Conservation (phyloP, 1,140 invertebrate species). For the Chrysomallon squamiferum region DNA sequence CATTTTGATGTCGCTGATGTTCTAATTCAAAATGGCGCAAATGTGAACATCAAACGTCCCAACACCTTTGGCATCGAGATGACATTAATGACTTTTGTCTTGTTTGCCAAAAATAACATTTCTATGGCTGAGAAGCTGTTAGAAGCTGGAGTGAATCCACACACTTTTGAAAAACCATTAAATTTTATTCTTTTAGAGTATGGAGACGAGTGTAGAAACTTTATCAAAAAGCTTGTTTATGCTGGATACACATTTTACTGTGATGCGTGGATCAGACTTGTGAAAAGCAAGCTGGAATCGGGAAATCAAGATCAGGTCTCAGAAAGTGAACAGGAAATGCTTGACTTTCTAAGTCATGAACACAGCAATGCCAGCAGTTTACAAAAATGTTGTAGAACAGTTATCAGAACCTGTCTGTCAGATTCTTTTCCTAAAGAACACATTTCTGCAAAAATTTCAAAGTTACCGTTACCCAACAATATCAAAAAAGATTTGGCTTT, state of each 20-base stretch:
- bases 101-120: conserved; percentile 9
- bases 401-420: conserved; percentile 1
- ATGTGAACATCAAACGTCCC: conserved; percentile 6
- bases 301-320: neutral
- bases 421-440: neutral
- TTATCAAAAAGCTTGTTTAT: conserved; percentile 8
- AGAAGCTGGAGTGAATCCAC: conserved; percentile 5
- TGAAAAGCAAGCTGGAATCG: neutral
- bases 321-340: conserved; percentile 5
- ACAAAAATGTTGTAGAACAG: neutral
- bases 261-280: conserved; percentile 6
- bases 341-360: conserved; percentile 2
- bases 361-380: neutral
- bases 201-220: neutral
- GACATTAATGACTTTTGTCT: conserved; percentile 8
- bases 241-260: conserved; percentile 6
- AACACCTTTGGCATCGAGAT: conserved; percentile 6
- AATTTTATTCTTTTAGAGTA: conserved; percentile 3
- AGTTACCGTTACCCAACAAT: conserved; percentile 1
- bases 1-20: neutral
- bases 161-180: conserved; percentile 8
- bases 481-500: neutral
- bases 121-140: conserved; percentile 2
- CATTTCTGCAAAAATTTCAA: neutral
- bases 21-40: conserved; percentile 4